Evolutionary conservation across 2,888 invertebrate genomes (phyloP).

Genomic region (Icerya purchasi): DNA sequence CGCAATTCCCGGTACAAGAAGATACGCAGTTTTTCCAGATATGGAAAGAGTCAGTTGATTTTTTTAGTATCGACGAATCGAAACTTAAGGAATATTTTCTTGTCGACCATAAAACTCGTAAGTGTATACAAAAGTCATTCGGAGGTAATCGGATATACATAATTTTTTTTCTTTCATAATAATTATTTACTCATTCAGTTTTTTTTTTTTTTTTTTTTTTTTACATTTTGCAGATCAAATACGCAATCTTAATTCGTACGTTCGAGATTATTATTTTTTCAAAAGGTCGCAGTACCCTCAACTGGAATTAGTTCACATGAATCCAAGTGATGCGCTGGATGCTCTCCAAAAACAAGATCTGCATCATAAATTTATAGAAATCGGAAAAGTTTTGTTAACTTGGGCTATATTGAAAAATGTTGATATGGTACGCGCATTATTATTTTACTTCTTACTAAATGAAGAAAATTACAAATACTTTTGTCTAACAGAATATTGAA

Average conservation of each 20-base stretch:
- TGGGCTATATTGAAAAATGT: slow-evolving; percentile 85
- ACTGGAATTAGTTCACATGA: slow-evolving; percentile 77
- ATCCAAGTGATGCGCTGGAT: slow-evolving; percentile 71
- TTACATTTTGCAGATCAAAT: slow-evolving; percentile 55
- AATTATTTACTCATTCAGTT: neutral
- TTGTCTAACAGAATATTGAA: too few relatives aligned
- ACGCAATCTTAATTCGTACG: slow-evolving; percentile 83
- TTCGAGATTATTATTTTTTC: slow-evolving; percentile 86
- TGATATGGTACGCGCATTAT: slow-evolving; percentile 74
- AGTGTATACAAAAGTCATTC: slow-evolving; percentile 24
- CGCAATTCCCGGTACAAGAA: slow-evolving; percentile 94
- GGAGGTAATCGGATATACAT: neutral
- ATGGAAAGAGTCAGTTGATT: slow-evolving; percentile 83
- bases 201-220: neutral
- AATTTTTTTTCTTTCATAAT: neutral
- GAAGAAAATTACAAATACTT: too few relatives aligned
- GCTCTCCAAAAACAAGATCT: slow-evolving; percentile 79
- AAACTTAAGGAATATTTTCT: slow-evolving; percentile 77
- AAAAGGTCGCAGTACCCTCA: slow-evolving; percentile 96
- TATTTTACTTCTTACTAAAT: too few relatives aligned
- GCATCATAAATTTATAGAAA: slow-evolving; percentile 84
- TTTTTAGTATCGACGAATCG: slow-evolving; percentile 84
- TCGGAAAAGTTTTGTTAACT: slow-evolving; percentile 78
- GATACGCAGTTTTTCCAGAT: slow-evolving; percentile 91
- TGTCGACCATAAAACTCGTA: slow-evolving; percentile 96